These are phyloP conservation scores for Microhierax caerulescens DNA, from an alignment of 2,797 vertebrate genomes.

Conservation along the genomic window DNA sequence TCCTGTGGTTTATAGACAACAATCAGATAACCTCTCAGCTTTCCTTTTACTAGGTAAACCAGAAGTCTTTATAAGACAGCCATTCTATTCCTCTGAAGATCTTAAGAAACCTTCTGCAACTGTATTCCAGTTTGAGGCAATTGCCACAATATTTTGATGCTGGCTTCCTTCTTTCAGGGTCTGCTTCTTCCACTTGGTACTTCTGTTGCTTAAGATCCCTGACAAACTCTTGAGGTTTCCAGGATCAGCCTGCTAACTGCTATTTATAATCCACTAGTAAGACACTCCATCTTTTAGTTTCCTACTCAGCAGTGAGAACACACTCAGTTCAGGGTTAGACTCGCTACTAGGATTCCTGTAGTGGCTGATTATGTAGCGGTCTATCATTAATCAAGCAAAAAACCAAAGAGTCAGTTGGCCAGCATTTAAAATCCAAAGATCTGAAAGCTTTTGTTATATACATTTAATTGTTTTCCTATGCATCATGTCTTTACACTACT, in stretches of 20 bases:
- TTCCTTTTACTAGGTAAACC: neutral
- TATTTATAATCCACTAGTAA: neutral
- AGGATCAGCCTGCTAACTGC: neutral
- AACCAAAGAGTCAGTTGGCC: neutral
- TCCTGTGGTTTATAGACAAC: neutral
- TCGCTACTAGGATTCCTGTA: neutral
- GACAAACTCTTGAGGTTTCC: neutral
- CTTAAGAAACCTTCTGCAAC: neutral
- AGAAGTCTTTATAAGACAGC: neutral
- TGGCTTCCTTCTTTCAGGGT: neutral
- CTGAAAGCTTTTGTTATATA: neutral
- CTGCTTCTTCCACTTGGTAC: neutral
- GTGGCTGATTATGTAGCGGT: neutral
- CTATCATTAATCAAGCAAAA: neutral
- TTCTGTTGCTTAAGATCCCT: neutral
- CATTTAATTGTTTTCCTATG: neutral
- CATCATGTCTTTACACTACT: neutral
- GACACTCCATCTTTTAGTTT: neutral
- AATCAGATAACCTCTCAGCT: neutral
- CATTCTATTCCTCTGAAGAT: neutral
- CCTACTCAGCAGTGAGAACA: neutral
- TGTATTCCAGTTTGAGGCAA: neutral
- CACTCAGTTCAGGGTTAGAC: neutral
- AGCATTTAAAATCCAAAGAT: neutral
- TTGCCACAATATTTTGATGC: neutral